Evolutionary conservation across 2,113 vertebrate species (phyloP).

Genomic region (Tychaedon coryphoeus): DNA sequence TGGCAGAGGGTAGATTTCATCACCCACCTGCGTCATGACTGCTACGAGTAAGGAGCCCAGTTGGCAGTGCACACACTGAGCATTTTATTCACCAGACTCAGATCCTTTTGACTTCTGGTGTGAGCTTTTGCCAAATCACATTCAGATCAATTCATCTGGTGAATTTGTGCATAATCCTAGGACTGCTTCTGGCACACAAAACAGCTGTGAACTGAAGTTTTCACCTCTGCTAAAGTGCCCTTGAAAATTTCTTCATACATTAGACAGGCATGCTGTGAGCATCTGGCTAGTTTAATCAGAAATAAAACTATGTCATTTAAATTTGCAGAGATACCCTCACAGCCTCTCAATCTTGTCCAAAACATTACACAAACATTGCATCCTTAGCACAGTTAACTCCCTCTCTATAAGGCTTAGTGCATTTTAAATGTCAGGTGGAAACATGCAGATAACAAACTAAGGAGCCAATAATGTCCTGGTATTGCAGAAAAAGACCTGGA

Average conservation of each 20-base stretch:
- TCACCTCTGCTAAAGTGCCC: background rate
- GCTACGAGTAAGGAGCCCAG: background rate
- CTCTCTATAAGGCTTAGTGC: background rate
- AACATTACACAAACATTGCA: background rate
- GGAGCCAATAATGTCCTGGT: background rate
- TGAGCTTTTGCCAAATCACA: background rate
- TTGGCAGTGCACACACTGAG: background rate
- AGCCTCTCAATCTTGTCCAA: background rate
- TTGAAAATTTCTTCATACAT: background rate
- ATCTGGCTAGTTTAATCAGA: background rate
- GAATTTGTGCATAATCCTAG: background rate
- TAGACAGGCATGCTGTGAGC: background rate
- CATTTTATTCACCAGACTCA: background rate
- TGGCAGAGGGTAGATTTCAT: background rate
- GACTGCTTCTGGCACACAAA: background rate
- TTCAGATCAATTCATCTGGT: background rate
- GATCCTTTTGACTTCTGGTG: background rate
- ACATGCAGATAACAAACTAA: background rate
- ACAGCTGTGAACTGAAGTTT: background rate
- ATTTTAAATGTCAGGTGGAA: background rate
- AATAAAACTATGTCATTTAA: background rate
- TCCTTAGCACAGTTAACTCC: background rate
- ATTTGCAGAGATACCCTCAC: background rate
- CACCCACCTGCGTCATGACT: background rate
- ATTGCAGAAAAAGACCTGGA: background rate